These are phyloP conservation scores for Drosophila basisetae DNA, from an alignment of 2,888 invertebrate species.

Conservation along the genomic window DNA sequence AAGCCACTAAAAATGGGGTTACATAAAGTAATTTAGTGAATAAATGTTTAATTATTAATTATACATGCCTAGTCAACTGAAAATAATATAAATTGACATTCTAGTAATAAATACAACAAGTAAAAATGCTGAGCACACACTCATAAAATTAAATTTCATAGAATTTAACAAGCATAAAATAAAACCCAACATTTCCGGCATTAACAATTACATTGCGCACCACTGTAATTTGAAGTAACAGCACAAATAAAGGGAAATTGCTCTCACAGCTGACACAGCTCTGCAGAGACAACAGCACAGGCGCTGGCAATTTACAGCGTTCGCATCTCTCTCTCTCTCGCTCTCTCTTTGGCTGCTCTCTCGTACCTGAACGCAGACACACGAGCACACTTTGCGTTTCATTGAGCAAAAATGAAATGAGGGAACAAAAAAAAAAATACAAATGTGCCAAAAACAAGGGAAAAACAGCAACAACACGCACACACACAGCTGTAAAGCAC, in stretches of 20 bases:
- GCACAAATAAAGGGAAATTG: constrained; percentile 38
- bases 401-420: constrained; percentile 65
- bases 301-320: constrained; percentile 15
- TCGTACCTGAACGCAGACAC: constrained; percentile 45
- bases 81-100: background rate
- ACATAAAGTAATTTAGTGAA: background rate
- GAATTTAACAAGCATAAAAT: background rate
- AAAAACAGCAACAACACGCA: constrained; percentile 15
- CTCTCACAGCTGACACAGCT: constrained; percentile 4
- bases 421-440: constrained; percentile 28
- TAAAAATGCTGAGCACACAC: background rate
- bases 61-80: background rate
- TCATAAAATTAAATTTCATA: background rate
- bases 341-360: constrained; percentile 10
- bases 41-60: background rate
- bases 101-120: background rate
- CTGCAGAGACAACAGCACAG: constrained; percentile 29
- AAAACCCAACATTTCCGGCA: background rate
- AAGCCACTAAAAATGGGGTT: background rate
- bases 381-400: constrained; percentile 48
- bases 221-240: constrained; percentile 27
- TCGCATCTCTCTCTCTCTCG: background rate
- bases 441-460: constrained; percentile 21
- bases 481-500: constrained; percentile 5
- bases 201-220: background rate